Evolutionary conservation across 1,140 invertebrate species (phyloP).

Genomic region (Drosophila athabasca): DNA sequence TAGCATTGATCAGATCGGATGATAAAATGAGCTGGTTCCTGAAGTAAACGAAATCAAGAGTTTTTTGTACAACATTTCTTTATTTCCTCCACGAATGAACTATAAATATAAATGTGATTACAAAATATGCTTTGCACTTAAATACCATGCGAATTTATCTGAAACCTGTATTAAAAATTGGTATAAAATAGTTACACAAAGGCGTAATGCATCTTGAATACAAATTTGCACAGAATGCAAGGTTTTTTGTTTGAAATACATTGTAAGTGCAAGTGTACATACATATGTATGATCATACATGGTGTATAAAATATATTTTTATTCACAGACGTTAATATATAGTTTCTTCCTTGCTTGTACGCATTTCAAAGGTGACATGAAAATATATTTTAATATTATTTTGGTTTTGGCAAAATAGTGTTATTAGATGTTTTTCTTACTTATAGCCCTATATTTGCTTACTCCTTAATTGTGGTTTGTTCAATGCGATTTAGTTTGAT

Average conservation of each 20-base stretch:
- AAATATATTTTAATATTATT: constrained; percentile 43
- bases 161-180: constrained; percentile 43
- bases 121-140: constrained; percentile 46
- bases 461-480: constrained; percentile 31
- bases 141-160: constrained; percentile 38
- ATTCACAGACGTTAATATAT: constrained; percentile 33
- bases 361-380: constrained; percentile 10
- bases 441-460: constrained; percentile 34
- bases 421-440: constrained; percentile 24
- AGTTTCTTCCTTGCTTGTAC: not conserved
- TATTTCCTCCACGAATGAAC: constrained; percentile 43
- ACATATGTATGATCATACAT: not conserved
- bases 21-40: not conserved
- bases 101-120: constrained; percentile 46
- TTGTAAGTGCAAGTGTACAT: not conserved
- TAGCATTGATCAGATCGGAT: too few relatives aligned
- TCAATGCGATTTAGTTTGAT: constrained; percentile 38
- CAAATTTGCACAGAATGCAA: constrained; percentile 8
- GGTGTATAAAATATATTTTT: constrained; percentile 16
- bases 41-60: not conserved
- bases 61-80: constrained; percentile 28
- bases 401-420: constrained; percentile 33
- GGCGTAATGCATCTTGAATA: constrained; percentile 10
- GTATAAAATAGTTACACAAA: constrained; percentile 31
- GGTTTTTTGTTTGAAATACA: not conserved